Evolutionary conservation across 1,140 invertebrate species (phyloP), one percentile per base, ranked within the genome.

Genomic region (Dinoponera quadriceps): DNA sequence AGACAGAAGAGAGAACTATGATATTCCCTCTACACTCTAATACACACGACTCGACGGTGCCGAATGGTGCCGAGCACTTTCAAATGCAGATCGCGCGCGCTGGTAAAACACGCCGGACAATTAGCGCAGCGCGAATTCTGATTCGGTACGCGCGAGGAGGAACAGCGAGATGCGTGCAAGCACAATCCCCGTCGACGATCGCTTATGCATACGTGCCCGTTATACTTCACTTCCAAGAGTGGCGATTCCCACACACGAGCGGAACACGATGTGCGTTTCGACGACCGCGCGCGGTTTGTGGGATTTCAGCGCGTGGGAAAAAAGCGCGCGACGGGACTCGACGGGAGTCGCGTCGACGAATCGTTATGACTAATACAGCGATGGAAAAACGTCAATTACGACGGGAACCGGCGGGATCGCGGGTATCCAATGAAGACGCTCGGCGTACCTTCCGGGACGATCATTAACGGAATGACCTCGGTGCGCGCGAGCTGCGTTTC

Each of bases 221-320:
- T 80, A 80, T 29, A 29, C 27, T 48, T 78, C 63, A 16, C 16
- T 57, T 66, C 60, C 20, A 54, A 57, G 63, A 25, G 16, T 1
- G 27, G 57, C 78, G 1, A 74, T 82, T 82, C 78, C 29, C 78
- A 62, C 78, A 82, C 55, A 62, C 9, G 16, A 74, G n/a, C 69
- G n/a, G 33, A 55, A 44, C 29, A 33, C 29, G 5, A 82, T 72
- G 65, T 75, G 27, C 65, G 75, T 80, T 69, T 11, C 59, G 75
- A 20, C 63, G 59, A 54, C 49, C 38, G 14, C 83, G 14, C 83
- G 48, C 71, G 62, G 65, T 88, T 81, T 87, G 48, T 22, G 20
- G 38, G 62, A 75, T 83, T 72, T 55, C 33, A 74, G 20, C 49
- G 59, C 73, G 82, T 87, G 82, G 82, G 85, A 87, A 87, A 88